Evolutionary conservation across 2,797 vertebrate species (phyloP).

Genomic region (Bryconaethiops microstoma): DNA sequence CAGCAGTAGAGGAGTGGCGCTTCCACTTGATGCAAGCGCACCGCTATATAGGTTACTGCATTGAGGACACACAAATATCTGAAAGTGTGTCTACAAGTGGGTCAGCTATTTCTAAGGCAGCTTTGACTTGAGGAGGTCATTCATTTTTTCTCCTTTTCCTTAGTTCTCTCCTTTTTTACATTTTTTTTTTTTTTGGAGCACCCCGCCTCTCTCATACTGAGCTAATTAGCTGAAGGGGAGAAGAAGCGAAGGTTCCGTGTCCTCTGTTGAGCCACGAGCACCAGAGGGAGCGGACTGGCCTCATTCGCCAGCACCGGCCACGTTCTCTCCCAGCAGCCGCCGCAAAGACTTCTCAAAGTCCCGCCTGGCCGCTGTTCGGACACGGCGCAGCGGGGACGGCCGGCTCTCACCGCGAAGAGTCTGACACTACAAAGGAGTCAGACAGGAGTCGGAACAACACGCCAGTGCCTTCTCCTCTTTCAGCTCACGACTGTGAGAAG

Average conservation of each 20-base stretch:
- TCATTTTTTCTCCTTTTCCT: slow-evolving; percentile 56
- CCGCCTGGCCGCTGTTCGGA: not conserved
- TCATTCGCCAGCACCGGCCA: slow-evolving; percentile 63
- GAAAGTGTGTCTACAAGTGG: slow-evolving; percentile 82
- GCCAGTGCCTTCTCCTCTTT: slow-evolving; percentile 21
- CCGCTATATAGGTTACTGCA: slow-evolving; percentile 81
- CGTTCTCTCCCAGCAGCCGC: slow-evolving; percentile 27
- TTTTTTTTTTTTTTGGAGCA: slow-evolving; percentile 61
- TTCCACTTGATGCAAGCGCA: slow-evolving; percentile 57
- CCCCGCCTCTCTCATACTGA: slow-evolving; percentile 56
- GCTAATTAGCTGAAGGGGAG: slow-evolving; percentile 79
- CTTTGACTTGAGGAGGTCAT: slow-evolving; percentile 75
- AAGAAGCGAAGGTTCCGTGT: slow-evolving; percentile 39
- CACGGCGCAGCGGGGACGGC: slow-evolving; percentile 23
- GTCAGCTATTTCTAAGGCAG: slow-evolving; percentile 83
- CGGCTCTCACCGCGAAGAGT: not conserved
- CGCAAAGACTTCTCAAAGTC: slow-evolving; percentile 65
- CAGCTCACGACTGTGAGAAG: slow-evolving; percentile 16
- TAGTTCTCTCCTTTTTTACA: slow-evolving; percentile 33
- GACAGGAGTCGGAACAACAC: slow-evolving; percentile 1
- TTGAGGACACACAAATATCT: slow-evolving; percentile 73
- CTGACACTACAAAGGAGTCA: not conserved
- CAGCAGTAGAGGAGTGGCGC: slow-evolving; percentile 49
- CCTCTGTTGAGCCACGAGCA: slow-evolving; percentile 51
- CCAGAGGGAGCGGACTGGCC: slow-evolving; percentile 68